These are phyloP conservation scores for Apodemia mormo DNA, from an alignment of 2,888 invertebrate genomes.

Conservation along the genomic window DNA sequence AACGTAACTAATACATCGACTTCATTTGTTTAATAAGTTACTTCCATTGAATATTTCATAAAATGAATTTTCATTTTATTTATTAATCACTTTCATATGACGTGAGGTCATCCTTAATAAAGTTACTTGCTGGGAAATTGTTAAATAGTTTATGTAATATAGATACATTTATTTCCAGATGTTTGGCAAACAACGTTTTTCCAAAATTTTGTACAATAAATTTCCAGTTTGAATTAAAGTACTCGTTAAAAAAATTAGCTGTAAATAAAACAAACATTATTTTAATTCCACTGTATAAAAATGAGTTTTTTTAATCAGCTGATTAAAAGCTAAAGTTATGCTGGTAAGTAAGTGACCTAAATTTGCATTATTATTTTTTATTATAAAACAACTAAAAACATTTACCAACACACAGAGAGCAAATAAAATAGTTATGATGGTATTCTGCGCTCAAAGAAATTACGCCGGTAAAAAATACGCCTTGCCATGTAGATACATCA, in stretches of 20 bases:
- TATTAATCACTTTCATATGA: background rate
- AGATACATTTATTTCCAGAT: background rate
- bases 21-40: background rate
- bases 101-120: background rate
- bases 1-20: no score
- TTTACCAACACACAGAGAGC: no score
- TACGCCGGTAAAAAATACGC: no score
- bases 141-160: background rate
- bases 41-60: background rate
- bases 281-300: background rate
- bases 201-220: constrained; percentile 1
- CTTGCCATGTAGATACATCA: no score
- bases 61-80: background rate
- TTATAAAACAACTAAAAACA: no score
- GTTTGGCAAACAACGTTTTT: background rate
- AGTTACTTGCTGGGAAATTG: background rate
- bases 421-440: no score
- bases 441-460: no score
- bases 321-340: no score
- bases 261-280: background rate
- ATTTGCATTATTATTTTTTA: no score
- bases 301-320: no score
- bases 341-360: no score
- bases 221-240: background rate
- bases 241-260: background rate